Base-by-base conservation (phyloP, 23 tunicate genomes). In the Styela plicata region DNA sequence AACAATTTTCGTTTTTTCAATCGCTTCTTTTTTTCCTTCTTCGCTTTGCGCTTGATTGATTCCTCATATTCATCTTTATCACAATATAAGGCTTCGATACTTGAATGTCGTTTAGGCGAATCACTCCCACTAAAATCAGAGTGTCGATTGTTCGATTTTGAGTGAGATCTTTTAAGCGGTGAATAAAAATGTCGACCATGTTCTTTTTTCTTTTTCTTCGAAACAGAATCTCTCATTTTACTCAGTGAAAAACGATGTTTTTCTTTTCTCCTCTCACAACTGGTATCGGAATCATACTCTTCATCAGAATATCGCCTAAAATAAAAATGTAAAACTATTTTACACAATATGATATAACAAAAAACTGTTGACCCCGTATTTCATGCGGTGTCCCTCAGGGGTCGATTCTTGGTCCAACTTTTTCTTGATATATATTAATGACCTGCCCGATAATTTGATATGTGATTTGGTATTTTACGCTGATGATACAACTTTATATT, bases 1-100 rank as follows among this genome's bases (percentile, higher is more conserved):
- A 76, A 29, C n/a, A 76, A 36, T 76, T 76, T 36, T 70, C 52
- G 13, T 21, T 76, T 53, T 44, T 76, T 29, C 31, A 76, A 33
- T 26, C 81, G 18, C 0, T 37, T 36, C 29, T 52, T 76, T 24
- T 28, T 76, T 23, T 76, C 81, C 1, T 76, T 76, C 69, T 52
- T 76, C 1, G 81, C 81, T 37, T 76, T 76, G n/a, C 36, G 36
- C 65, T 37, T 76, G 63, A 76, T 2, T 0, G 26, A 76, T 1
- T 24, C 19, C 1, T 76, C 81, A 2, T 35, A 76, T 52, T 76
- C 81, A 0, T 52, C 27, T 28, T 52, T 76, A 25, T 76, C 81
- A 29, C 81, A 2, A 76, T 76, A 76, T 22, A 76, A 52, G 22
- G 31, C 71, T 25, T 67, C 71, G 71, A 29, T 67, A 29, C 31